Evolutionary conservation across 2,797 vertebrate genomes (phyloP).

Genomic region (Florisuga fusca): DNA sequence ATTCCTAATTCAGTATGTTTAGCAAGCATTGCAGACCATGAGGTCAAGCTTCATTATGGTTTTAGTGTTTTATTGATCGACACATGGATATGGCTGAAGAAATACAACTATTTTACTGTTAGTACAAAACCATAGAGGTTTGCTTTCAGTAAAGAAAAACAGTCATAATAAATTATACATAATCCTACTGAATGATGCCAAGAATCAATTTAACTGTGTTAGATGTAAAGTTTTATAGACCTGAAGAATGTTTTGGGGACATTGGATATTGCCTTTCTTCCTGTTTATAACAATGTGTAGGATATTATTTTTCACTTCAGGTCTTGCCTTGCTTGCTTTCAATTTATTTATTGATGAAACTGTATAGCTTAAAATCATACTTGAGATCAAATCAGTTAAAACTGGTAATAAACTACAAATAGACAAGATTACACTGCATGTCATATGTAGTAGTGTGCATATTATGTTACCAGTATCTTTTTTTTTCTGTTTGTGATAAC

Average conservation of each 20-base stretch:
- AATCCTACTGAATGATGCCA: not conserved
- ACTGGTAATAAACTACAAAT: not conserved
- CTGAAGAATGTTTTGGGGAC: not conserved
- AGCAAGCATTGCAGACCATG: not conserved
- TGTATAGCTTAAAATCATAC: not conserved
- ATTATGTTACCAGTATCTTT: not conserved
- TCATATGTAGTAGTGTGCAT: not conserved
- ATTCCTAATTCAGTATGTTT: not conserved
- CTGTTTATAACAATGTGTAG: not conserved
- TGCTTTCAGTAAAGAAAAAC: not conserved
- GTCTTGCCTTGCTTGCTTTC: not conserved
- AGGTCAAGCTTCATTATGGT: not conserved
- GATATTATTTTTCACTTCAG: not conserved
- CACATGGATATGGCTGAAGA: not conserved
- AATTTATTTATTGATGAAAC: not conserved
- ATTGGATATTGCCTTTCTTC: not conserved
- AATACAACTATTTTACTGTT: not conserved
- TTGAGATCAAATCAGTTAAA: not conserved
- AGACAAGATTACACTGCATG: not conserved
- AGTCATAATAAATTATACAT: not conserved
- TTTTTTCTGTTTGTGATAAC: not conserved
- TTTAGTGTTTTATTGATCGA: not conserved
- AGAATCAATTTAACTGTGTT: not conserved
- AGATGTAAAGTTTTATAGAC: not conserved
- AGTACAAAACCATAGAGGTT: fast-evolving